A percentile compares a stretch with the other conserved stretches of the same genome.
These are phyloP conservation scores for Gymnothorax reevesii DNA, from an alignment of 2,797 vertebrate species.

Conservation along the genomic window DNA sequence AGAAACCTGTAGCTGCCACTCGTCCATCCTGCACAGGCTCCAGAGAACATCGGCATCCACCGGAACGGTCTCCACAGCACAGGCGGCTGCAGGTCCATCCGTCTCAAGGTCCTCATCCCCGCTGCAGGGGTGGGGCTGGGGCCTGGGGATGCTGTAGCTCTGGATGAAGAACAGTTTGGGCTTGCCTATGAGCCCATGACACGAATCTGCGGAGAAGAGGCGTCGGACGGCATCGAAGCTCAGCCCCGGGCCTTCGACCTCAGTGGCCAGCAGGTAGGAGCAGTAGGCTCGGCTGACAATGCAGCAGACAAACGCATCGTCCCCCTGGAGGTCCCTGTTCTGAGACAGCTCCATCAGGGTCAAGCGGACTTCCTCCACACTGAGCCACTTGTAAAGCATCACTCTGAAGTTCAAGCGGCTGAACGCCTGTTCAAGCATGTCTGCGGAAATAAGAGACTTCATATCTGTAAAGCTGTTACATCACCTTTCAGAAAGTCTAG, in stretches of 20 bases:
- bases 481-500: too few species aligned
- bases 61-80: constrained; percentile 59
- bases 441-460: constrained; percentile 59
- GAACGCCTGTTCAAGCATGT: constrained; percentile 73
- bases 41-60: constrained; percentile 85
- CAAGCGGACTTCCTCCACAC: constrained; percentile 30
- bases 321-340: constrained; percentile 53
- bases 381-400: constrained; percentile 57
- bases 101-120: constrained; percentile 68
- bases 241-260: constrained; percentile 58
- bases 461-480: background rate
- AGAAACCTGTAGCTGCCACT: constrained; percentile 58
- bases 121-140: background rate
- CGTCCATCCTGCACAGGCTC: constrained; percentile 83
- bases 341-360: constrained; percentile 55
- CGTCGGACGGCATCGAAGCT: constrained; percentile 68
- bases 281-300: constrained; percentile 80
- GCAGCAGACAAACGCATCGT: constrained; percentile 80
- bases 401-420: constrained; percentile 73
- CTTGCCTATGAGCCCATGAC: constrained; percentile 80
- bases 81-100: constrained; percentile 58
- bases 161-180: constrained; percentile 96
- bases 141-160: constrained; percentile 69
- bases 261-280: constrained; percentile 73
- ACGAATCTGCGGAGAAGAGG: constrained; percentile 74